These are phyloP conservation scores for Catocala sponsa DNA, from an alignment of 2,888 invertebrate species.

Conservation along the genomic window DNA sequence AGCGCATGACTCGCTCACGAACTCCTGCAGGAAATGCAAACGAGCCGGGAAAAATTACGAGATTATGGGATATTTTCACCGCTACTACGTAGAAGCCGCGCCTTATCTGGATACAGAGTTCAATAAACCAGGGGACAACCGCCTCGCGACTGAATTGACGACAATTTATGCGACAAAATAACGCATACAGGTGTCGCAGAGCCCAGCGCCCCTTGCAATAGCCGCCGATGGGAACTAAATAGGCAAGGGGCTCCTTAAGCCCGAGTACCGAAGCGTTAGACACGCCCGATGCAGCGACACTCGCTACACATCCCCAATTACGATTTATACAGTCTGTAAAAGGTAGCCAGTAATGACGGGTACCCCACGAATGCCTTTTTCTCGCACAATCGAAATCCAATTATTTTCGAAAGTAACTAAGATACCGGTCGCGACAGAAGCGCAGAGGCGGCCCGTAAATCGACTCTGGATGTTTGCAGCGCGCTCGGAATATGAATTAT, in stretches of 20 bases:
- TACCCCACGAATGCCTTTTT: conserved; percentile 74
- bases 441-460: conserved; percentile 79
- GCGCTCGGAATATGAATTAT: conserved; percentile 88
- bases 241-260: conserved; percentile 74
- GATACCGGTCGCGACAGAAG: conserved; percentile 79
- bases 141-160: conserved; percentile 75
- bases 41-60: conserved; percentile 70
- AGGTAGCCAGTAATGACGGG: conserved; percentile 83
- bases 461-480: conserved; percentile 82
- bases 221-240: conserved; percentile 79
- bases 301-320: conserved; percentile 80
- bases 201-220: conserved; percentile 78
- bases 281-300: conserved; percentile 73
- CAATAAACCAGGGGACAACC: conserved; percentile 79
- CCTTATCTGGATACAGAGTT: conserved; percentile 79
- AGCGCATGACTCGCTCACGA: conserved; percentile 71
- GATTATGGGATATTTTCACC: conserved; percentile 73
- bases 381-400: conserved; percentile 86
- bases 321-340: conserved; percentile 82
- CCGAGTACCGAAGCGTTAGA: conserved; percentile 75
- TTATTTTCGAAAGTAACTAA: conserved; percentile 85
- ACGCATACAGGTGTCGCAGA: conserved; percentile 85
- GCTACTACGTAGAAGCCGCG: conserved; percentile 62
- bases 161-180: conserved; percentile 85
- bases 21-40: conserved; percentile 76